Evolutionary conservation across 2,797 vertebrate genomes (phyloP), one percentile per base, ranked within the genome.

Genomic region (Acestrorhynchus altus): DNA sequence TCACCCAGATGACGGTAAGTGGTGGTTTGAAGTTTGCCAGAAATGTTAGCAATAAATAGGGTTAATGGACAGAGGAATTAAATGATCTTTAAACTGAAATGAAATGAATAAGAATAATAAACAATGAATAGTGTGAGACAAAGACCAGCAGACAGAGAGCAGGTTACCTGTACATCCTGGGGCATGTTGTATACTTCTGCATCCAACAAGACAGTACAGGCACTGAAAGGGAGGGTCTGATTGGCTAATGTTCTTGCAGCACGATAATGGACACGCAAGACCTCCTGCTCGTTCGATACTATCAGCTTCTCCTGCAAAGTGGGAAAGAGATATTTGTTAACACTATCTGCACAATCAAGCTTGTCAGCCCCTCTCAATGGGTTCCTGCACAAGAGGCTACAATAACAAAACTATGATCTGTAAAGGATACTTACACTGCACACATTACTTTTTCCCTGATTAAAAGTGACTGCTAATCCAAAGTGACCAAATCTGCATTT

Each of bases 111-210:
- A n/a, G n/a, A n/a, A n/a, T n/a, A n/a, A n/a, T n/a, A n/a, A n/a
- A n/a, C n/a, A n/a, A n/a, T n/a, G n/a, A n/a, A n/a, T n/a, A n/a
- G n/a, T n/a, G n/a, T n/a, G n/a, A n/a, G n/a, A n/a, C n/a, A 5
- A 3, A 26, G 12, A 15, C 54, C 13, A 13, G 22, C 12, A 59
- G 24, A 59, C 18, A 64, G 8, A 59, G 4, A 40, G 20, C 0
- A 18, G 40, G 76, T 81, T 89, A 97, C 97, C 95, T 99, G 98
- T 78, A 96, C 94, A 8, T 98, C 97, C 87, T 97, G 94, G 22
- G 98, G 98, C 91, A 98, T 97, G 12, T 96, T 99, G 88, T 99
- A 99, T 18, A 99, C 98, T 89, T 99, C 98, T 0, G 97, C 96
- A 31, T 99, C 98, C 92, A 99, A 82, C 70, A 99, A 87, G 82